Percentiles rank a stretch among this genome's conserved stretches.
phyloP scores from a whole-genome alignment of 2,888 invertebrate species.

The Pandemis cinnamomeana region DNA sequence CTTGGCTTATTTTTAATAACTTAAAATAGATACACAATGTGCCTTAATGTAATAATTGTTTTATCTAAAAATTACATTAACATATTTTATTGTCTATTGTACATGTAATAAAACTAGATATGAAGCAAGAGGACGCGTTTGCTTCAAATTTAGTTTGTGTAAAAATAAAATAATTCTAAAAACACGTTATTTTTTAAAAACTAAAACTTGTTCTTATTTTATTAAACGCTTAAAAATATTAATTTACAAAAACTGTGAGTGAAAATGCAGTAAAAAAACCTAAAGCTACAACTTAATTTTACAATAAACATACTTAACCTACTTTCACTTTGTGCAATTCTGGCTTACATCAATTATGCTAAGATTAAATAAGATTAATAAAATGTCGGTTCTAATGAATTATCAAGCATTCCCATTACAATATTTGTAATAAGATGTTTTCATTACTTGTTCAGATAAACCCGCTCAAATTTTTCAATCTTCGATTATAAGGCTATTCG shows the following conservation, averaged over 20 bases:
- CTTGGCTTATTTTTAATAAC: constrained; percentile 1
- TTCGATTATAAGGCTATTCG: too few relatives aligned
- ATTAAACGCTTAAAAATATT: constrained; percentile 32
- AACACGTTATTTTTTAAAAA: constrained; percentile 1
- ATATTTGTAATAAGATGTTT: constrained; percentile 64
- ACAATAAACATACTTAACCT: constrained; percentile 25
- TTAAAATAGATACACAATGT: constrained; percentile 25
- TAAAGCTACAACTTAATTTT: constrained; percentile 28
- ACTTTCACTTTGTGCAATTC: constrained; percentile 73
- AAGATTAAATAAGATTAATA: background rate
- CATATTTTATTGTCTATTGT: constrained; percentile 15
- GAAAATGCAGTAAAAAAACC: constrained; percentile 43
- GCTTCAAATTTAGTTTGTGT: constrained; percentile 40
- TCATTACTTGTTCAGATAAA: constrained; percentile 32
- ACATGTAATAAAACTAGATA: constrained; percentile 21
- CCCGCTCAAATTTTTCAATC: background rate
- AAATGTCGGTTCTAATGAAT: constrained; percentile 16
- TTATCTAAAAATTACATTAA: constrained; percentile 18
- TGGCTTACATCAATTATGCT: constrained; percentile 41
- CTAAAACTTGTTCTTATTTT: constrained; percentile 13
- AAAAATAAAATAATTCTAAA: constrained; percentile 27
- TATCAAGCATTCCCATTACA: constrained; percentile 67
- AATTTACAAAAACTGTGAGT: constrained; percentile 43
- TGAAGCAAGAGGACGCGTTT: constrained; percentile 46
- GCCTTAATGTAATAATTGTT: constrained; percentile 35